phyloP scores from a whole-genome alignment of 2,113 vertebrate species.

The Syngnathoides biaculeatus region DNA sequence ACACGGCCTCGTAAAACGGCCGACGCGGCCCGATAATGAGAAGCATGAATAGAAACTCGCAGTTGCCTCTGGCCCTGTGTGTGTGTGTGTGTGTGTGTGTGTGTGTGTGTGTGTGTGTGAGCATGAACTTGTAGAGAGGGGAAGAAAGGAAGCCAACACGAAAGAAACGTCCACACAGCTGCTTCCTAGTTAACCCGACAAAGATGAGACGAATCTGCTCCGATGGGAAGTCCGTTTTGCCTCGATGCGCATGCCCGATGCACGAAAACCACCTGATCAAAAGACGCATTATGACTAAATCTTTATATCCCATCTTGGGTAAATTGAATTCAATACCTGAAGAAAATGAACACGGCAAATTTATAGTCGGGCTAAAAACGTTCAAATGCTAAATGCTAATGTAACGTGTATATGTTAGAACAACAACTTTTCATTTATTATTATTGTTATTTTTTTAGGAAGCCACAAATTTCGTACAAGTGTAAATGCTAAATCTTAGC shows the following conservation, averaged over 20 bases:
- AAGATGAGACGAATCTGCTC: neutral
- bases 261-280: slow-evolving; percentile 2
- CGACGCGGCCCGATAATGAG: slow-evolving; percentile 71
- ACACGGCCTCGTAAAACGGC: slow-evolving; percentile 76
- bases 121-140: slow-evolving; percentile 25
- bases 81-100: slow-evolving; percentile 17
- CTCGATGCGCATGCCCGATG: slow-evolving; percentile 28
- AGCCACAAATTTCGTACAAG: neutral
- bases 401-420: neutral
- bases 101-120: slow-evolving; percentile 15
- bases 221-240: neutral
- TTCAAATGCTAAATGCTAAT: neutral
- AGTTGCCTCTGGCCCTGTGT: slow-evolving; percentile 61
- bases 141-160: slow-evolving; percentile 32
- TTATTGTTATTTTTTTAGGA: neutral
- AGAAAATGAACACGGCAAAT: neutral
- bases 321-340: neutral
- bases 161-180: slow-evolving; percentile 16
- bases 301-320: neutral
- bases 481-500: no score
- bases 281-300: neutral
- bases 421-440: no score
- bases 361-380: neutral
- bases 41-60: slow-evolving; percentile 73
- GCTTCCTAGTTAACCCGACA: slow-evolving; percentile 6